Evolutionary conservation across 1,140 invertebrate genomes (phyloP).

Genomic region (roundworm (Caenorhabditis elegans)): WBcel235 BX284603.4:7384001-7384500

Average conservation of each 20-base stretch:
- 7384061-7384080: conserved; percentile 35
- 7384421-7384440: too few relatives aligned
- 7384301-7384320: too few relatives aligned
- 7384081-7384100: conserved; percentile 38
- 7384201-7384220: conserved; percentile 13
- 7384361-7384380: too few relatives aligned
- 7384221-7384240: background rate
- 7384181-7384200: conserved; percentile 27
- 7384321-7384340: too few relatives aligned
- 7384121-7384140: background rate
- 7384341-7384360: too few relatives aligned
- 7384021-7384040: background rate
- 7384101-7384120: background rate
- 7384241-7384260: background rate
- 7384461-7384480: too few relatives aligned
- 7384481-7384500: too few relatives aligned
- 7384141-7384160: conserved; percentile 20
- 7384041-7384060: conserved; percentile 41
- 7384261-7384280: background rate
- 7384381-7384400: too few relatives aligned
- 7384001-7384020: background rate
- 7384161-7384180: conserved; percentile 2
- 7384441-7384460: too few relatives aligned
- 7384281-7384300: background rate
- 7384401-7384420: too few relatives aligned